These are phyloP conservation scores for Zaprionus taronus DNA, from an alignment of 1,140 invertebrate species.

Conservation along the genomic window DNA sequence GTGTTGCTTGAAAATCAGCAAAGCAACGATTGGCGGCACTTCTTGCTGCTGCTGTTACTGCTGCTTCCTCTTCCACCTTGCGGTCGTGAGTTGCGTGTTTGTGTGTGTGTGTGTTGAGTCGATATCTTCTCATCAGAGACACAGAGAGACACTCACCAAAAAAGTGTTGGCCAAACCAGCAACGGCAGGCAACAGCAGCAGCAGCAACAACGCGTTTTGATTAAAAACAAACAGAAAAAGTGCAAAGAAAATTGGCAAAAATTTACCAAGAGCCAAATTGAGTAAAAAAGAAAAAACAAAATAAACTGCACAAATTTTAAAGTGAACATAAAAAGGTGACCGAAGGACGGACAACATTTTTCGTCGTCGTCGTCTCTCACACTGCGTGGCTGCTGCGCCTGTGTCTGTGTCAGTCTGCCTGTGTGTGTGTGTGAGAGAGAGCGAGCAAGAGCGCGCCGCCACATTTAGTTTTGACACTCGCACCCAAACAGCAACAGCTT, in stretches of 20 bases:
- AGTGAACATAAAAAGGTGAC: conserved; percentile 15
- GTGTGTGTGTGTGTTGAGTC: conserved; percentile 45
- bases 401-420: conserved; percentile 7
- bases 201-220: conserved; percentile 17
- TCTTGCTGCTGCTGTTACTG: conserved; percentile 31
- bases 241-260: conserved; percentile 13
- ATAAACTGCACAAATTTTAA: conserved; percentile 25
- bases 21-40: conserved; percentile 42
- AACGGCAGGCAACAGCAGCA: conserved; percentile 24
- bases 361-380: conserved; percentile 26
- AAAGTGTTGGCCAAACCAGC: conserved; percentile 48
- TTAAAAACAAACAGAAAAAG: neutral
- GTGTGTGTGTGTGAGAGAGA: conserved; percentile 13
- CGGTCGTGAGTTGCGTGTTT: conserved; percentile 2
- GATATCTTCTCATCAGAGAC: conserved; percentile 51
- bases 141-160: conserved; percentile 45
- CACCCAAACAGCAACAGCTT: conserved; percentile 42
- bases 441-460: conserved; percentile 5
- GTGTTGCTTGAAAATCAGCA: conserved; percentile 12
- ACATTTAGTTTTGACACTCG: conserved; percentile 28
- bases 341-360: conserved; percentile 10
- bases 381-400: conserved; percentile 39
- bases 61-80: conserved; percentile 5
- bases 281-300: neutral
- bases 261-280: neutral